Evolutionary conservation across 1,140 invertebrate genomes (phyloP).

Genomic region (Agrypnia vestita): DNA sequence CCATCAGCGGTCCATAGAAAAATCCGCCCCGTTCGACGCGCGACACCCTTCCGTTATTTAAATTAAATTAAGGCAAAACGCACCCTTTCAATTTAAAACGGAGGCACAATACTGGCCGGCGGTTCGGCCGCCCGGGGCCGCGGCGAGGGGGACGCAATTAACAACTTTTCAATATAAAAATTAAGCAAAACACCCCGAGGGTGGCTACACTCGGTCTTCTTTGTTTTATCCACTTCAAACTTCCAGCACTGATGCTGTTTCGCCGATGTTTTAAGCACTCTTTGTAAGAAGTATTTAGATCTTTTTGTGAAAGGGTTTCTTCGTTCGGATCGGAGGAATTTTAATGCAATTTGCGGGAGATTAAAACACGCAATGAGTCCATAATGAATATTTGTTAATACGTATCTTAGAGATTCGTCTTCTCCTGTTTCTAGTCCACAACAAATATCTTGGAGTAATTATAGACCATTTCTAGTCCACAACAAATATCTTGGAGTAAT

Average conservation of each 20-base stretch:
- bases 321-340: background rate
- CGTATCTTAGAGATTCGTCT: no score
- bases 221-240: conserved; percentile 44
- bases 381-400: no score
- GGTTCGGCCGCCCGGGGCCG: conserved; percentile 38
- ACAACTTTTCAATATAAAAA: conserved; percentile 60
- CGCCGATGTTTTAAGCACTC: conserved; percentile 1
- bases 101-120: conserved; percentile 1
- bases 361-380: no score
- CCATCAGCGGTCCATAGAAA: background rate
- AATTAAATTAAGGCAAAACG: conserved; percentile 60
- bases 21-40: conserved; percentile 7
- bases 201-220: background rate
- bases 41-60: conserved; percentile 49
- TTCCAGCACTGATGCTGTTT: conserved; percentile 47
- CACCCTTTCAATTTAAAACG: conserved; percentile 60
- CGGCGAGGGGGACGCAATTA: conserved; percentile 51
- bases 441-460: no score
- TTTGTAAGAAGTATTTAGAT: conserved; percentile 41
- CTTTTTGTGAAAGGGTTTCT: conserved; percentile 21
- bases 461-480: no score
- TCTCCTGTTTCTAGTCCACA: no score
- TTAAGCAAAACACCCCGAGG: conserved; percentile 45
- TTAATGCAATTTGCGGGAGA: background rate
- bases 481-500: no score